Percentiles rank a stretch among this genome's conserved stretches.
phyloP scores from a whole-genome alignment of 1,140 invertebrate species.

The Aphaenogaster rudis region DNA sequence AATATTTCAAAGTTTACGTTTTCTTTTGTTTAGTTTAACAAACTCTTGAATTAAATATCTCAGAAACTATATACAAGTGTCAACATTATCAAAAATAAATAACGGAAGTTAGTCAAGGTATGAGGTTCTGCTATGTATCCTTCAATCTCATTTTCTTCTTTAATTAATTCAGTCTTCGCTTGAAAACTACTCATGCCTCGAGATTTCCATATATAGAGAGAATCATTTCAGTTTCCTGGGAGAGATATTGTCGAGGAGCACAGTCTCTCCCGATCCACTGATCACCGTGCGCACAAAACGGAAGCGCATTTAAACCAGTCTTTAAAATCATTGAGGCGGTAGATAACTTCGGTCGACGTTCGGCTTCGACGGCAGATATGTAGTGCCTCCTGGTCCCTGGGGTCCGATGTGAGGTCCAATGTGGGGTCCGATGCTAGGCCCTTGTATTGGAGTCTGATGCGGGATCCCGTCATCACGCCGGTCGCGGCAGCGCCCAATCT shows the following conservation, averaged over 20 bases:
- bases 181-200: background rate
- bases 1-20: too few species aligned
- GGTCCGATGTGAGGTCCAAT: background rate
- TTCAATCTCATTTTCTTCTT: constrained; percentile 13
- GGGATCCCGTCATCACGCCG: constrained; percentile 6
- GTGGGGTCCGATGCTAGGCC: background rate
- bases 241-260: background rate
- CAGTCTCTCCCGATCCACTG: background rate
- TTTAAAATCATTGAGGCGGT: constrained; percentile 75
- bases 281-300: background rate
- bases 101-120: too few species aligned
- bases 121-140: too few species aligned
- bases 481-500: constrained; percentile 78
- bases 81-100: too few species aligned
- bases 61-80: too few species aligned
- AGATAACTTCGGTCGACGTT: constrained; percentile 79
- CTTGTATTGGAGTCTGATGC: background rate
- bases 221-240: background rate
- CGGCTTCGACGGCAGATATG: constrained; percentile 78
- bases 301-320: background rate
- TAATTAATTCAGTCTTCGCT: background rate
- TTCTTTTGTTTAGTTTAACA: too few species aligned
- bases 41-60: too few species aligned
- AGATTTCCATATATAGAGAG: background rate
- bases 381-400: constrained; percentile 33